phyloP scores from a whole-genome alignment of 1,140 invertebrate species.

The Aphaenogaster rudis region DNA sequence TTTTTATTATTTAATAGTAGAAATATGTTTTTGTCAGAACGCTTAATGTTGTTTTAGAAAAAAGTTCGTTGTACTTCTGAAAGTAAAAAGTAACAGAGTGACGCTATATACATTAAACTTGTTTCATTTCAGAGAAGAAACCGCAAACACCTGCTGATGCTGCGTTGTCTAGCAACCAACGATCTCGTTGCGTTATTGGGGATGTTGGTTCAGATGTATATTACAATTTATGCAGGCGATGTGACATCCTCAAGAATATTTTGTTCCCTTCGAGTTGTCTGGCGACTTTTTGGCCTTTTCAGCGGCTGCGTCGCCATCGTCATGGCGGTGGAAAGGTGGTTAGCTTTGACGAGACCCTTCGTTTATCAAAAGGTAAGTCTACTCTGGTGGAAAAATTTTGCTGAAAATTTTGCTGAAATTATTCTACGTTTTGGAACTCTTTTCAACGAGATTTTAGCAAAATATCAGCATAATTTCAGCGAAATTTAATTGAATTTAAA shows the following conservation, averaged over 20 bases:
- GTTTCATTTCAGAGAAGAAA: conserved; percentile 89
- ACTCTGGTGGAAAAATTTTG: no score
- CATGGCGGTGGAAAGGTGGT: conserved; percentile 95
- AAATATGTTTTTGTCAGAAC: not conserved
- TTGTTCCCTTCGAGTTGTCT: conserved; percentile 91
- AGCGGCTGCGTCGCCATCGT: conserved; percentile 95
- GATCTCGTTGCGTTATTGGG: conserved; percentile 92
- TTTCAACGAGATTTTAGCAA: no score
- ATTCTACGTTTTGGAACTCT: no score
- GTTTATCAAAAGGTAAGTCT: conserved; percentile 93
- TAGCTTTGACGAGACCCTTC: conserved; percentile 95
- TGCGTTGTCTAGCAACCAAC: conserved; percentile 92
- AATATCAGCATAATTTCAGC: no score
- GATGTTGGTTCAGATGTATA: conserved; percentile 89
- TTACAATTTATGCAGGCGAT: conserved; percentile 87
- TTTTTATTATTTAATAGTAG: not conserved
- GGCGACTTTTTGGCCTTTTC: conserved; percentile 93
- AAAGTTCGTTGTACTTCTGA: not conserved
- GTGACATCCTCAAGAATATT: conserved; percentile 81
- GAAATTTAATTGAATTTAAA: no score
- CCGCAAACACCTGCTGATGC: conserved; percentile 92
- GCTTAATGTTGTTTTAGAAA: not conserved
- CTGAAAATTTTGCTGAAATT: no score
- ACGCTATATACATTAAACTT: not conserved
- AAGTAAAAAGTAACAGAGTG: not conserved